These are phyloP conservation scores for Nothoprocta pentlandii DNA, from an alignment of 2,113 vertebrate species.

Conservation along the genomic window DNA sequence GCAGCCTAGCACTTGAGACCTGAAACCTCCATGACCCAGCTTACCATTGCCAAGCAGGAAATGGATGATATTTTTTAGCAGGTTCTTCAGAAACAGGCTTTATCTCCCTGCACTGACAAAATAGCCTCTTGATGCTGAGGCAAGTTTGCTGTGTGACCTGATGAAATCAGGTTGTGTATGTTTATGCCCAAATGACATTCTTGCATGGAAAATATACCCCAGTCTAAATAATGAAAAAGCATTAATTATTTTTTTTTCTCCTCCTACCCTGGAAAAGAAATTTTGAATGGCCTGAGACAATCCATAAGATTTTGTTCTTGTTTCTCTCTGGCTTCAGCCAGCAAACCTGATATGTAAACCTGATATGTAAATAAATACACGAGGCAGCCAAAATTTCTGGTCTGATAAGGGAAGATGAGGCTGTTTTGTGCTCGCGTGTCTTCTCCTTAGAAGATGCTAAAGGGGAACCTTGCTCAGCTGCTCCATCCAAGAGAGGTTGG, in stretches of 20 bases:
- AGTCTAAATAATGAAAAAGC: background rate
- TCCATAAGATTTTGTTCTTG: background rate
- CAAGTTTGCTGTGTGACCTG: background rate
- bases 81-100: background rate
- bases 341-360: background rate
- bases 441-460: background rate
- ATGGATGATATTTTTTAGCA: background rate
- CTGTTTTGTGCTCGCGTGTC: background rate
- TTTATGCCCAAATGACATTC: background rate
- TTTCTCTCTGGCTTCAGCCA: background rate
- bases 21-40: background rate
- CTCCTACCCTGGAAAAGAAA: background rate
- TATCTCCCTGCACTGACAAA: background rate
- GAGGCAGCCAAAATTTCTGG: background rate
- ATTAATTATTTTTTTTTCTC: background rate
- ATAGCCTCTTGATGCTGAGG: fast-evolving
- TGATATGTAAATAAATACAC: background rate
- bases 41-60: background rate
- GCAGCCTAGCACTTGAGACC: background rate
- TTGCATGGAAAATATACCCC: background rate
- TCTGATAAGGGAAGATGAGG: background rate
- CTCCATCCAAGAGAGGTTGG: background rate
- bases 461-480: background rate
- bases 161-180: background rate
- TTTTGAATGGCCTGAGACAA: background rate